Base-by-base conservation (phyloP, 2,888 invertebrate genomes). In the Sclerodermus sp. region DNA sequence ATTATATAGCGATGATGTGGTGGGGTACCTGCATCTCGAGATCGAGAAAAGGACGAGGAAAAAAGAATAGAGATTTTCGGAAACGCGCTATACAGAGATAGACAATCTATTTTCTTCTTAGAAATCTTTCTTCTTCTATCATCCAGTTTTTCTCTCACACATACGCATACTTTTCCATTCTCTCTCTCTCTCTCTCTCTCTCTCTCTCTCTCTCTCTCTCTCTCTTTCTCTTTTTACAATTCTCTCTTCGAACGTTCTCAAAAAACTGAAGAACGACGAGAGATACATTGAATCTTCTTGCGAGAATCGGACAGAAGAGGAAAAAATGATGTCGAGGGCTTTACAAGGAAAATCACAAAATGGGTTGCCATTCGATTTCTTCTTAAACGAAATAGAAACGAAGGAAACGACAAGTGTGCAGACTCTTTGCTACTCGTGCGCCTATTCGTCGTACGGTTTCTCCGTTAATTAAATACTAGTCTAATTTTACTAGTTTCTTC, bases 1-100 rank as follows among this genome's bases (percentile, higher is more conserved):
- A 70, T 68, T 68, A 69, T 69, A 69, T 71, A 66, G 66, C 69
- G 67, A 62, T 66, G 65, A 64, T 67, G 60, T 67, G 63, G 58
- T 64, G 65, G 62, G 61, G 42, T 62, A 53, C 34, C 34, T 57
- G 46, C 47, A 51, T 60, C 53, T 47, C 56, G 57, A 45, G 61
- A 56, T 49, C 47, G 48, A 57, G 54, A 53, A 52, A 51, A 42
- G 46, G 48, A 39, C 13, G 9, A 41, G 17, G 42, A 44, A 12
- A 45, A 5, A 8, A 23, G 8, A 5, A 23, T 23, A 23, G 23
- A 23, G 4, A 23, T 5, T 23, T 23, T 36, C 32, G 12, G 13
- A 36, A 36, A 14, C 5, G 15, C 13, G 10, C 9, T 36, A 14
- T 10, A 36, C 36, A 36, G 15, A 14, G 36, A 6, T 36, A 5